These are phyloP conservation scores for Theristus sp. DNA, from an alignment of 2,888 invertebrate genomes.

Conservation along the genomic window DNA sequence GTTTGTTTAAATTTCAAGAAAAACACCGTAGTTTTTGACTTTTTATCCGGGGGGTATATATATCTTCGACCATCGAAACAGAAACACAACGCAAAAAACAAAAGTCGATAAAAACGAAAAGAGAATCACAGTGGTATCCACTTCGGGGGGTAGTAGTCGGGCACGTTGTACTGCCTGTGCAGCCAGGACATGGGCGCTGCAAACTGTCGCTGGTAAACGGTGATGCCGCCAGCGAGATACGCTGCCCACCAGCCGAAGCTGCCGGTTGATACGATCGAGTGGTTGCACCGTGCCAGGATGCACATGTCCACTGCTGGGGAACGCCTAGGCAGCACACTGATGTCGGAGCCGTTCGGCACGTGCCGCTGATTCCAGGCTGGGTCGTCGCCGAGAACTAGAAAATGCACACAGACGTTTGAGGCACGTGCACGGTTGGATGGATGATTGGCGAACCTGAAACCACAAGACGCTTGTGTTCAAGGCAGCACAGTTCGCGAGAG, in stretches of 20 bases:
- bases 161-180: background rate
- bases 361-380: background rate
- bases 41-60: too few species aligned
- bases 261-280: background rate
- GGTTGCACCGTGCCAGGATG: background rate
- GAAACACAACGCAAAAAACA: too few species aligned
- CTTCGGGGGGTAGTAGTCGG: background rate
- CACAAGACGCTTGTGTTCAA: too few species aligned
- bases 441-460: too few species aligned
- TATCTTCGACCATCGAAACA: too few species aligned
- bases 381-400: background rate
- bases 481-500: too few species aligned
- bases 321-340: background rate
- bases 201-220: background rate
- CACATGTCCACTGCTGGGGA: background rate
- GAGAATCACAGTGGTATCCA: background rate
- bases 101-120: too few species aligned
- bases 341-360: background rate
- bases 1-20: too few species aligned
- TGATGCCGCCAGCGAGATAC: background rate
- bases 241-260: background rate
- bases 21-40: too few species aligned
- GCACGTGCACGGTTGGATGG: too few species aligned
- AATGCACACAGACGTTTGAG: background rate
- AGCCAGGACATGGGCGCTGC: background rate